Conservation (phyloP, 2,888 invertebrate genomes). For the Alcis repandata region DNA sequence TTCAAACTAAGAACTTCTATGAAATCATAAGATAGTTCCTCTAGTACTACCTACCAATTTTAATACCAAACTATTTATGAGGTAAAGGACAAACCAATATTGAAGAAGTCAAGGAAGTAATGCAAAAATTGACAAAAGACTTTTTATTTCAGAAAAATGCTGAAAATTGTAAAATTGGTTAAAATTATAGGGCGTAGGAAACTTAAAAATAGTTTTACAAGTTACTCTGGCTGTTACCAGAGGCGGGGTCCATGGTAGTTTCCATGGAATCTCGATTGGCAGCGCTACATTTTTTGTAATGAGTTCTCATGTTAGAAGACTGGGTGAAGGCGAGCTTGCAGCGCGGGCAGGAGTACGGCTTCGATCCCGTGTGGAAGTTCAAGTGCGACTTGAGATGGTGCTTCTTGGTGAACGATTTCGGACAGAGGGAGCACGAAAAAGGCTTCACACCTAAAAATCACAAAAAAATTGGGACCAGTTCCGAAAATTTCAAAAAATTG, state of each 20-base stretch:
- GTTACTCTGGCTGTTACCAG: slow-evolving; percentile 15
- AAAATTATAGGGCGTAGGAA: background rate
- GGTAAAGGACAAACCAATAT: too few relatives aligned
- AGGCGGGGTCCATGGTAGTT: slow-evolving; percentile 6
- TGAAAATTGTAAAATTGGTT: too few relatives aligned
- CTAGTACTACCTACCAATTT: too few relatives aligned
- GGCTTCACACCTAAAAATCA: slow-evolving; percentile 90
- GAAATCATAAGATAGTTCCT: too few relatives aligned
- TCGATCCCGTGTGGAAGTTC: slow-evolving; percentile 94
- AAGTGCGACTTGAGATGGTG: slow-evolving; percentile 94
- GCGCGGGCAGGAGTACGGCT: slow-evolving; percentile 88
- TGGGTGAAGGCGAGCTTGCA: slow-evolving; percentile 93
- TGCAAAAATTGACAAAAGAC: too few relatives aligned
- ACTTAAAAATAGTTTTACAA: background rate
- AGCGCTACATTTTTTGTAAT: slow-evolving; percentile 91
- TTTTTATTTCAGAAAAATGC: too few relatives aligned
- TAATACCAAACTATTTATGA: too few relatives aligned
- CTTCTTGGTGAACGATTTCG: slow-evolving; percentile 94
- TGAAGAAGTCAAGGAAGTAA: too few relatives aligned
- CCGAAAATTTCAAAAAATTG: too few relatives aligned
- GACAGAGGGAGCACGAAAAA: slow-evolving; percentile 88
- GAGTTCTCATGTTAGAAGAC: slow-evolving; percentile 95
- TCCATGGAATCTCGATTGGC: slow-evolving; percentile 45
- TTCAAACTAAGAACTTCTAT: too few relatives aligned
- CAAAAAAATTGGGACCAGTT: background rate